A percentile compares a stretch with the other conserved stretches of the same genome.
Evolutionary conservation across 2,888 invertebrate species (phyloP).

Genomic region (Physocephala rufipes): DNA sequence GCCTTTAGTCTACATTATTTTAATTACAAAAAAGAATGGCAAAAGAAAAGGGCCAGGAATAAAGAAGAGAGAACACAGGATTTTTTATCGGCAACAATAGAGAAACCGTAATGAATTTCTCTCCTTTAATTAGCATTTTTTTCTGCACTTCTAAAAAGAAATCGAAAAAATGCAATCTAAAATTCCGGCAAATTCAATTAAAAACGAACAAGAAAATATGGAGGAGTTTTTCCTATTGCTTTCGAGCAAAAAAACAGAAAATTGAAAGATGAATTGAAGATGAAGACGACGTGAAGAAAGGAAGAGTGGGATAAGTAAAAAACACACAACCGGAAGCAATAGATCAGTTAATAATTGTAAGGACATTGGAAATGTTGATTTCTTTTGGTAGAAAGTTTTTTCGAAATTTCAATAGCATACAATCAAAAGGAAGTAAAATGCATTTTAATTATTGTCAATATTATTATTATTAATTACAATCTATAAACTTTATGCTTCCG

Average conservation of each 20-base stretch:
- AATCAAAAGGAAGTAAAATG: slow-evolving; percentile 1
- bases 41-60: background rate
- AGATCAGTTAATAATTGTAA: background rate
- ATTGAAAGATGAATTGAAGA: background rate
- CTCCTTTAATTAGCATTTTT: slow-evolving; percentile 31
- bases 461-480: slow-evolving; percentile 2
- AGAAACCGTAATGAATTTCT: background rate
- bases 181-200: slow-evolving; percentile 16
- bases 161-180: slow-evolving; percentile 13
- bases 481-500: background rate
- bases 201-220: slow-evolving; percentile 1
- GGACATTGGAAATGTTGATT: background rate
- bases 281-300: background rate
- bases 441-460: background rate
- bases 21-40: slow-evolving; percentile 12
- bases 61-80: background rate
- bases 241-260: background rate
- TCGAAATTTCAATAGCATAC: slow-evolving; percentile 1
- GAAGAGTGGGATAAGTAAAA: background rate
- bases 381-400: background rate
- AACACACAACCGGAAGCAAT: too few species aligned
- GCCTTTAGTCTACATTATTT: background rate
- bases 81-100: background rate
- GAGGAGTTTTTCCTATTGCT: background rate
- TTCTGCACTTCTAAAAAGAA: too few species aligned